A percentile compares a stretch with the other conserved stretches of the same genome.
These are phyloP conservation scores for Tamandua tetradactyla DNA, from an alignment of 2,797 vertebrate genomes.

Conservation along the genomic window DNA sequence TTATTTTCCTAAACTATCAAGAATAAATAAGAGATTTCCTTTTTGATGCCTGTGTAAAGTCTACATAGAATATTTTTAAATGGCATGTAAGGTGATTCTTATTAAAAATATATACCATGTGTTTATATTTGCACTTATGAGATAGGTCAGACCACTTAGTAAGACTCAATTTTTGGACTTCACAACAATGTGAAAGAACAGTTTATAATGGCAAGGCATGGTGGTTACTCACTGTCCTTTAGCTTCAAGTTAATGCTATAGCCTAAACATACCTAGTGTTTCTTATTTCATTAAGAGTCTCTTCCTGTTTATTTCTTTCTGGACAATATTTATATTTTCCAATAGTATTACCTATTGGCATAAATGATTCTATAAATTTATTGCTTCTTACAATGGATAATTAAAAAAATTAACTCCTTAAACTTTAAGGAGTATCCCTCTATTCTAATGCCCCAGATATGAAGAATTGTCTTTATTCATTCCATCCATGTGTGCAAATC, in stretches of 20 bases:
- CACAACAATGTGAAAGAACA: neutral
- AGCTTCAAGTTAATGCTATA: neutral
- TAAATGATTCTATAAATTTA: slow-evolving; percentile 18
- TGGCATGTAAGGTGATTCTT: slow-evolving; percentile 19
- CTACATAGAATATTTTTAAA: neutral
- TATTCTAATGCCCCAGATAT: neutral
- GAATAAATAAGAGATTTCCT: slow-evolving; percentile 21
- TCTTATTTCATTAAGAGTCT: neutral
- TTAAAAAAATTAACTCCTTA: neutral
- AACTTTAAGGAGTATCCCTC: neutral
- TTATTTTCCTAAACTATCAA: neutral
- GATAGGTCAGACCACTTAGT: neutral
- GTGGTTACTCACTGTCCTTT: neutral
- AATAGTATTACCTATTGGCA: neutral
- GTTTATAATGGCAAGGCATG: neutral
- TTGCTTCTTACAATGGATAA: slow-evolving; percentile 28
- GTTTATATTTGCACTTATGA: neutral
- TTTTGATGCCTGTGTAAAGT: slow-evolving; percentile 44
- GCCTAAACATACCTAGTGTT: neutral
- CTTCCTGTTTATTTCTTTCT: neutral
- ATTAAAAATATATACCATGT: neutral
- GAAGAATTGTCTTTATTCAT: slow-evolving; percentile 15
- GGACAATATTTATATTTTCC: slow-evolving; percentile 17
- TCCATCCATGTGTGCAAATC: neutral
- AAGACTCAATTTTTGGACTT: neutral